Conservation (phyloP, 2,797 vertebrate genomes). For the Morus bassanus region DNA sequence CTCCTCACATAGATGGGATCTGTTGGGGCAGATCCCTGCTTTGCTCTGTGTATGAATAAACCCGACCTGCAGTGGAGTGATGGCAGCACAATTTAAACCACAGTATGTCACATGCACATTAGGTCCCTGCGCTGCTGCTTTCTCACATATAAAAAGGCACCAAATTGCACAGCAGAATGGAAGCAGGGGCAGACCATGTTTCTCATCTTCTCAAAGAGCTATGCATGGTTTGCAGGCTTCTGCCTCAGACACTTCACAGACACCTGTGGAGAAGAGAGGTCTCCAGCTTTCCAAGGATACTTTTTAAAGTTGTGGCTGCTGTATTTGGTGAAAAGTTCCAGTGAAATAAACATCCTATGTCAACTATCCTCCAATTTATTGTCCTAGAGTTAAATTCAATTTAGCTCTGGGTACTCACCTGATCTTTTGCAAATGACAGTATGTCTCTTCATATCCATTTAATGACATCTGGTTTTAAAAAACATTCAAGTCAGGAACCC, state of each 20-base stretch:
- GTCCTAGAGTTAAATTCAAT: conserved; percentile 22
- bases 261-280: neutral
- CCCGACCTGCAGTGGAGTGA: neutral
- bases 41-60: neutral
- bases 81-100: neutral
- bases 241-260: neutral
- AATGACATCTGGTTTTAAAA: neutral
- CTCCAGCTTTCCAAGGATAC: neutral
- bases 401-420: conserved; percentile 19
- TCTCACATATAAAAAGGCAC: neutral
- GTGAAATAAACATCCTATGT: neutral
- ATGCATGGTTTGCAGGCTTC: neutral
- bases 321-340: neutral
- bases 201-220: neutral
- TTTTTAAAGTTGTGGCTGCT: neutral
- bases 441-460: conserved; percentile 32
- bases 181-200: neutral
- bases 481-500: neutral
- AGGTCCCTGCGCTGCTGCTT: neutral
- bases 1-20: neutral
- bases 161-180: neutral
- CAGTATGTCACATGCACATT: no score
- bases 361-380: neutral
- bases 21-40: neutral
- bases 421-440: conserved; percentile 37